A percentile compares a stretch with the other conserved stretches of the same genome.
Evolutionary conservation across 1,140 invertebrate genomes (phyloP).

Genomic region (Epicauta chinensis): DNA sequence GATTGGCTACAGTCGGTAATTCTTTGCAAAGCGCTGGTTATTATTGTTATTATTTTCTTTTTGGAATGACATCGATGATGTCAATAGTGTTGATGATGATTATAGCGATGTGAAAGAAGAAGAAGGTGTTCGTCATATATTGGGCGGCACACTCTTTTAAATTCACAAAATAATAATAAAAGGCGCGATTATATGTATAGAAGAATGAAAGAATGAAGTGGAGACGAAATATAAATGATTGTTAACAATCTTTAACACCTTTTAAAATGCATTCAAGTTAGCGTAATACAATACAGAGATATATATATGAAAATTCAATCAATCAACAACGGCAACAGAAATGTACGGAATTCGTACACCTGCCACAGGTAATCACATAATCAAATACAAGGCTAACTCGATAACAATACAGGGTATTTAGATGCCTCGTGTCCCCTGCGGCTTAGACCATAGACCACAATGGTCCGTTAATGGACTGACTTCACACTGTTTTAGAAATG

Average conservation of each 20-base stretch:
- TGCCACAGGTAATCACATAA: constrained; percentile 36
- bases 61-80: no score
- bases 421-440: constrained; percentile 18
- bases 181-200: no score
- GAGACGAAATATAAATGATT: constrained; percentile 6
- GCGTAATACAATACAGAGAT: constrained; percentile 9
- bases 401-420: constrained; percentile 38
- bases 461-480: constrained; percentile 33
- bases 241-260: constrained; percentile 16
- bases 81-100: no score
- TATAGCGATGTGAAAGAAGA: no score
- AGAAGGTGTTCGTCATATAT: no score
- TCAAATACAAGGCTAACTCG: constrained; percentile 34
- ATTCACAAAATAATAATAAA: no score
- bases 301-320: constrained; percentile 16
- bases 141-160: no score
- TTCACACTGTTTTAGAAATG: constrained; percentile 41
- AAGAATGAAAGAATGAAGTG: no score
- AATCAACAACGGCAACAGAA: constrained; percentile 2
- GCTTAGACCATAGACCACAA: constrained; percentile 25
- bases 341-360: constrained; percentile 24
- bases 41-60: no score
- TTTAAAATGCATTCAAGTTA: constrained; percentile 2
- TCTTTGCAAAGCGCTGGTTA: no score
- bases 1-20: no score